Evolutionary conservation across 2,888 invertebrate species (phyloP).

Genomic region (Ptilodon capucinus): DNA sequence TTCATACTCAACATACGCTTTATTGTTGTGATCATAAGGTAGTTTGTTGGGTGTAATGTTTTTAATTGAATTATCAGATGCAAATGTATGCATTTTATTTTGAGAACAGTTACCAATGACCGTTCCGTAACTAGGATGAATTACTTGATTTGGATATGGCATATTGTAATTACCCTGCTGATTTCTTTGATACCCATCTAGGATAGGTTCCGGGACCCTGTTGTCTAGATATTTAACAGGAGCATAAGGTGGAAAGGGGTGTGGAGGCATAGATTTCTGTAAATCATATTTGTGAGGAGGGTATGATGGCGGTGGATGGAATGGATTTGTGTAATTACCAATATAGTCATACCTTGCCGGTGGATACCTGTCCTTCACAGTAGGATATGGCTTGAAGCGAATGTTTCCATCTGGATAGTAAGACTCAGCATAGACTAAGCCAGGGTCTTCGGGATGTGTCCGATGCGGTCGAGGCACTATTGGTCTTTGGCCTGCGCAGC

Average conservation of each 20-base stretch:
- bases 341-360: constrained; percentile 76
- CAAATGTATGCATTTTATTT: constrained; percentile 62
- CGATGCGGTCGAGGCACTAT: constrained; percentile 55
- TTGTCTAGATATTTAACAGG: constrained; percentile 68
- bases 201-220: constrained; percentile 56
- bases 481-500: constrained; percentile 61
- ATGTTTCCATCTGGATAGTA: constrained; percentile 66
- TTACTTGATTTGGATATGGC: constrained; percentile 60
- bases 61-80: constrained; percentile 54
- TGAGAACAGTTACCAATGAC: constrained; percentile 57
- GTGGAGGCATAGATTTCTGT: constrained; percentile 58
- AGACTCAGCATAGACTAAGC: constrained; percentile 59
- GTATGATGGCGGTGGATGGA: constrained; percentile 60
- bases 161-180: constrained; percentile 58
- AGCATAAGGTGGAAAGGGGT: constrained; percentile 61
- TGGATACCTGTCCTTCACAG: constrained; percentile 65
- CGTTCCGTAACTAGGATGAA: constrained; percentile 63
- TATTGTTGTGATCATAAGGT: constrained; percentile 58
- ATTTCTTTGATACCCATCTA: constrained; percentile 68
- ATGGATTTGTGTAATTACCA: constrained; percentile 64
- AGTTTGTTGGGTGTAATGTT: constrained; percentile 55
- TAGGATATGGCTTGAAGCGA: constrained; percentile 72
- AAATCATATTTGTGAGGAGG: constrained; percentile 67
- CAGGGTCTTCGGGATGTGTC: constrained; percentile 56
- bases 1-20: constrained; percentile 67